Evolutionary conservation across 1,140 invertebrate genomes (phyloP).

Genomic region (Conus ventricosus): DNA sequence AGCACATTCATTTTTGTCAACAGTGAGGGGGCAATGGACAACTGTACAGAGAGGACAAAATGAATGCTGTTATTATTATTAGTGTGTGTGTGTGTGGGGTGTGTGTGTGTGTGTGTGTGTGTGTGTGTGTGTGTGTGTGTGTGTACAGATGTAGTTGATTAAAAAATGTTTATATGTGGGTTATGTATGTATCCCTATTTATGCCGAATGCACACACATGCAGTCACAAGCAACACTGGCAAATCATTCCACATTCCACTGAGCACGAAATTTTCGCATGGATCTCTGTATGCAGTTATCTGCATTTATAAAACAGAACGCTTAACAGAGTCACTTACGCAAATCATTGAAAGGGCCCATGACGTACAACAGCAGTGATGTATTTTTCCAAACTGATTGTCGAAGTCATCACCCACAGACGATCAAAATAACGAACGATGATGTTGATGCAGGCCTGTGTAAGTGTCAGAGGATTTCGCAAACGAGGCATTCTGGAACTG

Average conservation of each 20-base stretch:
- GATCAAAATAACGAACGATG: slow-evolving; percentile 26
- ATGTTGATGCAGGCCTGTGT: slow-evolving; percentile 21
- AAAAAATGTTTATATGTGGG: too few relatives aligned
- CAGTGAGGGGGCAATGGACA: too few relatives aligned
- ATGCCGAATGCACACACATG: background rate
- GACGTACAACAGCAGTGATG: slow-evolving; percentile 14
- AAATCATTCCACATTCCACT: background rate
- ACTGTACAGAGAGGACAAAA: too few relatives aligned
- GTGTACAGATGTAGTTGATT: background rate
- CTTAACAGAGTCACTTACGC: slow-evolving; percentile 5
- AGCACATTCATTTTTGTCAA: too few relatives aligned
- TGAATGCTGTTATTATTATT: too few relatives aligned
- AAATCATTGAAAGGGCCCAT: slow-evolving; percentile 30
- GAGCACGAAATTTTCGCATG: background rate
- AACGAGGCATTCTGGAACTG: background rate
- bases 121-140: background rate
- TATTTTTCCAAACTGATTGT: slow-evolving; percentile 15
- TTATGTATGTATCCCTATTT: background rate
- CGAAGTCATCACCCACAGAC: background rate
- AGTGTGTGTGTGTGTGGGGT: background rate
- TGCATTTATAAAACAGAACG: background rate
- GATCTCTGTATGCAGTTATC: background rate
- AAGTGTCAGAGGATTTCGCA: background rate
- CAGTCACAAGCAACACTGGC: too few relatives aligned
- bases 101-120: background rate